phyloP scores from a whole-genome alignment of 2,113 vertebrate genomes.

The Rhinogobius similis region DNA sequence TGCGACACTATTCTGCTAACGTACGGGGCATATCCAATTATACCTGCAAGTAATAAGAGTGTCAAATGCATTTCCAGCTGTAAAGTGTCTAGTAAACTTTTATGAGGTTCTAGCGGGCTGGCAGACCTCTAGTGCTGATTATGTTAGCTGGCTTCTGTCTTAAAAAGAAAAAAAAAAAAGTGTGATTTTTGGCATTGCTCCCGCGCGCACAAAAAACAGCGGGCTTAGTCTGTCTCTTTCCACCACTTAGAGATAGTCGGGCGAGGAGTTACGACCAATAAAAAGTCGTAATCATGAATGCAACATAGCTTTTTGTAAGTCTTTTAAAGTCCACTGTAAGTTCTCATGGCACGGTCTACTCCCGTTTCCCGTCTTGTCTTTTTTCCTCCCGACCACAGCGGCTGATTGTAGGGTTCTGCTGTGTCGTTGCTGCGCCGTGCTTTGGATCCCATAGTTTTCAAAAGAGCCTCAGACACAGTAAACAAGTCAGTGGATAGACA shows the following conservation, averaged over 20 bases:
- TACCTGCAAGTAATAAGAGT: constrained; percentile 79
- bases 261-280: constrained; percentile 5
- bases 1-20: constrained; percentile 86
- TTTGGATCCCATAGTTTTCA: constrained; percentile 67
- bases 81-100: constrained; percentile 48
- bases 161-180: constrained; percentile 23
- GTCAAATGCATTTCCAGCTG: constrained; percentile 35
- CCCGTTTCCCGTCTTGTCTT: constrained; percentile 15
- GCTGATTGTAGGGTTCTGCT: constrained; percentile 72
- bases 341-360: constrained; percentile 30
- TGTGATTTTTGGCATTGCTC: constrained; percentile 51
- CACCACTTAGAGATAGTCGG: constrained; percentile 31
- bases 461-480: constrained; percentile 57
- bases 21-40: constrained; percentile 89
- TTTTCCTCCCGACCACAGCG: constrained; percentile 51
- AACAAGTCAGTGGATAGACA: constrained; percentile 52
- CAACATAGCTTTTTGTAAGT: constrained; percentile 12
- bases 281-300: constrained; percentile 18
- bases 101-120: constrained; percentile 39
- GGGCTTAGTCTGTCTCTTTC: constrained; percentile 28
- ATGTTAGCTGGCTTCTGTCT: constrained; percentile 26
- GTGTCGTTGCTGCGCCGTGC: constrained; percentile 42
- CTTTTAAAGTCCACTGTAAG: constrained; percentile 29
- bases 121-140: constrained; percentile 43
- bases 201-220: constrained; percentile 31